Base-by-base conservation (phyloP, 2,888 invertebrate genomes). In the Drosophila crucigera region DNA sequence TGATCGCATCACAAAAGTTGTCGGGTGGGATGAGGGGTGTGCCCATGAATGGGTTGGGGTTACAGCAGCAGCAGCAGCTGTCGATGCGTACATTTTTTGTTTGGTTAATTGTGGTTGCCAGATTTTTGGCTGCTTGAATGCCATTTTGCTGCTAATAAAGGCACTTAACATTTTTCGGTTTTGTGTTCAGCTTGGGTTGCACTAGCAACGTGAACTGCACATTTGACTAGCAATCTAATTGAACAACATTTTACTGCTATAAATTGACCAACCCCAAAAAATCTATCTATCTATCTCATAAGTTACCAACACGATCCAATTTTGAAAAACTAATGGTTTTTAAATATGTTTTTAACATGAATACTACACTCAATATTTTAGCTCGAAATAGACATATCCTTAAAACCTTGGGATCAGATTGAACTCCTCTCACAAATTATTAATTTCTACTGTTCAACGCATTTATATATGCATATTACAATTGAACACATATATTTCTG, bases 1-100 rank as follows among this genome's bases (percentile, higher is more conserved):
- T 84, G 85, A 89, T 86, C 85, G 81, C 72, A 76, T 78, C 77
- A 80, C 68, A 78, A 73, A 76, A 65, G 69, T 63, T 67, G 58
- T 10, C 11, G 22, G 28, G 16, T 19, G 37, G 10, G 30, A 7
- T 30, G 30, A 30, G 7, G 30, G 39, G 4, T 19, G 9, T 2
- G 4, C 19, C 19, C 4, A 19, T 22, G 14, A 19, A 16, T 37
- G 10, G 28, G 3, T 28, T 50, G 6, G 50, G 28, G 16, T 35
- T 54, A 9, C 19, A n/a, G 39, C 31, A 33, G 43, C 69, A 30
- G 69, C 19, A n/a, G 39, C 31, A 33, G 43, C 50, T 35, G 69
- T 50, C 52, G 52, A 39, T 58, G 52, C 63, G 56, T 54, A 61
- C 19, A 14, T 22, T 31, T 66, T 43, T 66, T 41, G 16, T 11